Percentiles rank a stretch among this genome's conserved stretches.
Evolutionary conservation across 2,888 invertebrate genomes (phyloP).

Genomic region (Macaria notata): DNA sequence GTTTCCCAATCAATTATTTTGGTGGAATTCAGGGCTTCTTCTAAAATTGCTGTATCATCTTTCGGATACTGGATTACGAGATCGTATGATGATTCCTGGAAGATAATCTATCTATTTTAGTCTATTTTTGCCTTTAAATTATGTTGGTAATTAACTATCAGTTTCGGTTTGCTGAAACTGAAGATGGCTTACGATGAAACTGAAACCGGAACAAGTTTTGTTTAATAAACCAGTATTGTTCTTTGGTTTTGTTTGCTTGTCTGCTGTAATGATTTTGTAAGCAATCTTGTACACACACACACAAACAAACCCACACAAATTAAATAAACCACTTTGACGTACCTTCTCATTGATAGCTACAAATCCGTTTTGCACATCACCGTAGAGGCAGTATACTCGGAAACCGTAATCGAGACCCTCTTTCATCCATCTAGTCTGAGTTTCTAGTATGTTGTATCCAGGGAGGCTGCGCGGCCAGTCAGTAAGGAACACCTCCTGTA

Average conservation of each 20-base stretch:
- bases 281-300: too few species aligned
- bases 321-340: conserved; percentile 1
- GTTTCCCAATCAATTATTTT: conserved; percentile 29
- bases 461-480: conserved; percentile 56
- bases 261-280: too few species aligned
- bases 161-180: too few species aligned
- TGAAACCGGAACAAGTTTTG: too few species aligned
- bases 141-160: too few species aligned
- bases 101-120: conserved; percentile 15
- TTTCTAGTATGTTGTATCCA: conserved; percentile 57
- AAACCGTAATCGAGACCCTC: conserved; percentile 47
- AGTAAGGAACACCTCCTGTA: conserved; percentile 41
- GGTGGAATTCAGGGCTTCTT: conserved; percentile 48
- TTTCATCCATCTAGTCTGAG: conserved; percentile 51
- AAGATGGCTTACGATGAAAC: too few species aligned
- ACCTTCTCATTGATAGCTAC: conserved; percentile 57
- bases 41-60: conserved; percentile 44
- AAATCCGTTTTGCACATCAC: conserved; percentile 60
- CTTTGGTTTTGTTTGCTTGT: too few species aligned
- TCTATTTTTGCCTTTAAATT: too few species aligned
- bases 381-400: conserved; percentile 66
- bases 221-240: too few species aligned
- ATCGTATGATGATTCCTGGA: conserved; percentile 49
- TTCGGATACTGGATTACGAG: conserved; percentile 48
- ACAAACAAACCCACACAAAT: too few species aligned